Evolutionary conservation across 2,888 invertebrate species (phyloP), one percentile per base, ranked within the genome.

Genomic region (Limenitis camilla): DNA sequence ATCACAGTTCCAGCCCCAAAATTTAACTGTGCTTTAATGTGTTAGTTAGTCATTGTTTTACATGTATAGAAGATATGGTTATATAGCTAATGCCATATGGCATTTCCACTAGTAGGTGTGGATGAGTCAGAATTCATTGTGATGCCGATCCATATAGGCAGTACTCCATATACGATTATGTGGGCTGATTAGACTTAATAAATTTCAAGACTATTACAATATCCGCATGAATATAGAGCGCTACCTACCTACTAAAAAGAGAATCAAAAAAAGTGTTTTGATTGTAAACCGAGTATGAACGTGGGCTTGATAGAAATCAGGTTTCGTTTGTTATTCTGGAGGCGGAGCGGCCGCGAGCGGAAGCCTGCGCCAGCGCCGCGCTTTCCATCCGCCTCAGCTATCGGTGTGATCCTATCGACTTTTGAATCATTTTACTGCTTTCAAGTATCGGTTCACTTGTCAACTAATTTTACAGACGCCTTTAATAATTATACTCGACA

Each of bases 291-390:
- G 46, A 46, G 41, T 47, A 43, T 42, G 49, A 76, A 74, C 72
- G 72, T 69, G 75, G 71, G 77, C 74, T 78, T 76, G 78, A 78
- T 86, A 83, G 84, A 86, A 86, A 86, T 86, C 87, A 83, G 87
- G 86, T 85, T 86, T 78, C 80, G 76, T 81, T 87, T 86, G 82
- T 81, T 83, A 87, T 87, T 85, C 87, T 74, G 83, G 74, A 78
- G 80, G 84, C 78, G 79, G 77, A 69, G 67, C 70, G 69, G 67
- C 66, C 67, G 68, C 71, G 74, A 75, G 76, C 85, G 85, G 84
- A 84, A 84, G 78, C 68, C 66, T 65, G 63, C 71, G 73, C 72
- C 76, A 67, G 71, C 73, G 75, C 83, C 80, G 53, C 73, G 76
- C 86, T 85, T 85, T 85, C 86, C 83, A 85, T 85, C 84, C 86